Conservation (phyloP, 37 sponge, comb jelly and placozoan species). For the Mnemiopsis leidyi region DNA sequence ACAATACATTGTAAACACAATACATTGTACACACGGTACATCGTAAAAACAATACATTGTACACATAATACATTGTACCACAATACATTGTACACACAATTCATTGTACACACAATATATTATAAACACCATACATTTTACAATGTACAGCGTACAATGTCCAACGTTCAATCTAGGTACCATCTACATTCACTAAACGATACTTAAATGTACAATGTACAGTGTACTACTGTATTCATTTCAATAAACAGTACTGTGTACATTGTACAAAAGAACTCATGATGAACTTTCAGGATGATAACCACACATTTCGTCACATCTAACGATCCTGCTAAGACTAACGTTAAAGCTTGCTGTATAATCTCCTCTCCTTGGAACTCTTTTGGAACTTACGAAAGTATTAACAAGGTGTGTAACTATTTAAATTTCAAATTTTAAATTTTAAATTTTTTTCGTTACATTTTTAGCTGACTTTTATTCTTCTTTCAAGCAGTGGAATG, state of each 20-base stretch:
- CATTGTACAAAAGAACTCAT: background rate
- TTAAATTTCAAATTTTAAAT: too few relatives aligned
- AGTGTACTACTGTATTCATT: background rate
- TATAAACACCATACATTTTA: background rate
- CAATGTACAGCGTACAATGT: background rate
- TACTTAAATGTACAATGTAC: background rate
- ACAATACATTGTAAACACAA: too few relatives aligned
- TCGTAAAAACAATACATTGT: background rate
- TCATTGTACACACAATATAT: too few relatives aligned
- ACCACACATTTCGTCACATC: constrained; percentile 39
- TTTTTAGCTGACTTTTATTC: too few relatives aligned
- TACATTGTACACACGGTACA: too few relatives aligned
- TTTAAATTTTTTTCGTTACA: too few relatives aligned
- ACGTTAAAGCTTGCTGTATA: constrained; percentile 50
- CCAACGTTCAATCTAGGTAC: background rate
- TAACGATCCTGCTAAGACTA: background rate
- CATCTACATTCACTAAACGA: background rate
- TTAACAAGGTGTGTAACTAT: constrained; percentile 9
- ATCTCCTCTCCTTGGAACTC: constrained; percentile 51
- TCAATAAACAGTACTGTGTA: background rate
- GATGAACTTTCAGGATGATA: constrained; percentile 58
- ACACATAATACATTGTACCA: background rate
- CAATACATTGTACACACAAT: too few relatives aligned
- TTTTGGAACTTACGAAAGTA: constrained; percentile 15
- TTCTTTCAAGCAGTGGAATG: too few relatives aligned